These are phyloP conservation scores for Emydocephalus ijimae DNA, from an alignment of 2,113 vertebrate species.

Conservation along the genomic window DNA sequence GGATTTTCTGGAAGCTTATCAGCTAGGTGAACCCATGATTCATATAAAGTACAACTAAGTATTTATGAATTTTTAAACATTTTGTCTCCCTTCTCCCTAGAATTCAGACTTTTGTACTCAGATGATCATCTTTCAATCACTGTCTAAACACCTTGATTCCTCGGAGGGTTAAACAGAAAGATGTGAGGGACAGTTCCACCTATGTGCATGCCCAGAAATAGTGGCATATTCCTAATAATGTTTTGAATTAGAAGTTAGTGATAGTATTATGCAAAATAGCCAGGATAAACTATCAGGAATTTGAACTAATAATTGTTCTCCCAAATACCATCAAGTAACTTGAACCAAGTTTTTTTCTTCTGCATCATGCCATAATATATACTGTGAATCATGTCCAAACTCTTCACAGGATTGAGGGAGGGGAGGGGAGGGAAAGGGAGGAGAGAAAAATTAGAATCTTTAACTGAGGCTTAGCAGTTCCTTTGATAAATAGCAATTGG, in stretches of 20 bases:
- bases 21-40: background rate
- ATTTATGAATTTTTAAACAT: background rate
- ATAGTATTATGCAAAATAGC: background rate
- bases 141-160: background rate
- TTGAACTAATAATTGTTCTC: background rate
- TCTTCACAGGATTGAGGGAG: background rate
- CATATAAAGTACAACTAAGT: background rate
- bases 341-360: accelerated
- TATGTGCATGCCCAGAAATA: background rate
- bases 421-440: background rate
- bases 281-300: background rate
- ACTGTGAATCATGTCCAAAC: background rate
- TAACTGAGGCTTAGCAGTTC: background rate
- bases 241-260: background rate
- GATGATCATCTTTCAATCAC: background rate
- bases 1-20: background rate
- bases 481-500: background rate
- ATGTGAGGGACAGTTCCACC: background rate
- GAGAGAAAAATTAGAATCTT: conserved; percentile 6
- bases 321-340: background rate
- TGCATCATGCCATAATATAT: background rate
- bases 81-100: background rate
- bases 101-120: accelerated
- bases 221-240: too few relatives aligned
- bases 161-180: accelerated